phyloP scores from a whole-genome alignment of 1,140 invertebrate species.

The Drosophila orena region DNA sequence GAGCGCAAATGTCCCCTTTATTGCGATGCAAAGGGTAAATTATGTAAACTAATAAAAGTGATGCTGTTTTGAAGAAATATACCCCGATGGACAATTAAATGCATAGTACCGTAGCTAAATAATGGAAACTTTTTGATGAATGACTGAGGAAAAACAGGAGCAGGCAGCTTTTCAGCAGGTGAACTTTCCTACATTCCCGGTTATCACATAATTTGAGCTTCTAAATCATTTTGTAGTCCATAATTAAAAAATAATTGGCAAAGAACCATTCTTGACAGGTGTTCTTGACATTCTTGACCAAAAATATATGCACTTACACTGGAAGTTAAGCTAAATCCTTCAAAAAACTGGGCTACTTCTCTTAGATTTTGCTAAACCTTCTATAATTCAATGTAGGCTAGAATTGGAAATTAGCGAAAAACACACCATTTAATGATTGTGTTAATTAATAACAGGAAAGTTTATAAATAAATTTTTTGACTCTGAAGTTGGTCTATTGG shows the following conservation, averaged over 20 bases:
- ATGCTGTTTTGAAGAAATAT: too few relatives aligned
- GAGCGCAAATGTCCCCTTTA: too few relatives aligned
- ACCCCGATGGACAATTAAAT: too few relatives aligned
- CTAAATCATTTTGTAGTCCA: slow-evolving; percentile 5
- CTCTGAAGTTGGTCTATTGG: background rate
- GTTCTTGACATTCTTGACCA: too few relatives aligned
- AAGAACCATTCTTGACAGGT: too few relatives aligned
- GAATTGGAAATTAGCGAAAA: background rate
- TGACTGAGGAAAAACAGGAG: background rate
- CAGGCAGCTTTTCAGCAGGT: background rate
- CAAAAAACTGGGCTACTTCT: too few relatives aligned
- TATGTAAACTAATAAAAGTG: too few relatives aligned
- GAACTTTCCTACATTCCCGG: background rate
- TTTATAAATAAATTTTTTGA: background rate
- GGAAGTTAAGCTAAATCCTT: too few relatives aligned
- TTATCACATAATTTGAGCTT: slow-evolving; percentile 6
- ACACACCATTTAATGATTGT: background rate
- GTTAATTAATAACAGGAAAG: slow-evolving; percentile 7
- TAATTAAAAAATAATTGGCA: too few relatives aligned
- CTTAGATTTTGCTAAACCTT: background rate
- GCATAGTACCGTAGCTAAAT: too few relatives aligned
- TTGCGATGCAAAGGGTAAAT: too few relatives aligned
- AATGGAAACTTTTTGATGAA: background rate
- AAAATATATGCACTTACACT: too few relatives aligned
- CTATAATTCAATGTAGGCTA: background rate